phyloP scores from a whole-genome alignment of 2,888 invertebrate genomes.

The Folsomia manolachei region DNA sequence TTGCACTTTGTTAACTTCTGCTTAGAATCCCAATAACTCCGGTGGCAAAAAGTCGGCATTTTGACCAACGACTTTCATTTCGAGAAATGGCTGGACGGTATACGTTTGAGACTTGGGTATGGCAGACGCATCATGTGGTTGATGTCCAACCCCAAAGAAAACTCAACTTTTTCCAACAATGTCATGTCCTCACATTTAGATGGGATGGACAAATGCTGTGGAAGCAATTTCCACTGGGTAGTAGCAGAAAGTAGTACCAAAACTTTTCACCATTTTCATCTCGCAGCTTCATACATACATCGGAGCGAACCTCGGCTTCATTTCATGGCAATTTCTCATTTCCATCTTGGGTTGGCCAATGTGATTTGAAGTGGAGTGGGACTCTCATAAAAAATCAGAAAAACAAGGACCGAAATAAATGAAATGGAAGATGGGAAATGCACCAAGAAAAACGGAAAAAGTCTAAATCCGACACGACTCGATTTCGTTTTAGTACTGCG shows the following conservation, averaged over 20 bases:
- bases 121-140: conserved; percentile 1
- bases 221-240: conserved; percentile 1
- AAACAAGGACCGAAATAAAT: conserved; percentile 17
- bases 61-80: not conserved
- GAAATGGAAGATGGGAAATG: conserved; percentile 6
- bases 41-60: not conserved
- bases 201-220: not conserved
- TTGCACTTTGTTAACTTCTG: not conserved
- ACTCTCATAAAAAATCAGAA: conserved; percentile 5
- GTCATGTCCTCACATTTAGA: not conserved
- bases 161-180: not conserved
- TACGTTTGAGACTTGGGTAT: no score
- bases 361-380: not conserved
- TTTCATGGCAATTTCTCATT: not conserved
- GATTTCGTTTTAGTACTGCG: no score
- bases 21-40: conserved; percentile 9
- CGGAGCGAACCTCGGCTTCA: not conserved
- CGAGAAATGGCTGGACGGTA: no score
- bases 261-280: not conserved
- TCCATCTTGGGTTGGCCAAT: not conserved
- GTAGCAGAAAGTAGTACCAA: no score
- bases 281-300: not conserved
- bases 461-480: not conserved
- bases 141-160: not conserved
- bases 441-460: not conserved